Evolutionary conservation across 1,140 invertebrate genomes (phyloP).

Genomic region (Scaptomyza graminum): DNA sequence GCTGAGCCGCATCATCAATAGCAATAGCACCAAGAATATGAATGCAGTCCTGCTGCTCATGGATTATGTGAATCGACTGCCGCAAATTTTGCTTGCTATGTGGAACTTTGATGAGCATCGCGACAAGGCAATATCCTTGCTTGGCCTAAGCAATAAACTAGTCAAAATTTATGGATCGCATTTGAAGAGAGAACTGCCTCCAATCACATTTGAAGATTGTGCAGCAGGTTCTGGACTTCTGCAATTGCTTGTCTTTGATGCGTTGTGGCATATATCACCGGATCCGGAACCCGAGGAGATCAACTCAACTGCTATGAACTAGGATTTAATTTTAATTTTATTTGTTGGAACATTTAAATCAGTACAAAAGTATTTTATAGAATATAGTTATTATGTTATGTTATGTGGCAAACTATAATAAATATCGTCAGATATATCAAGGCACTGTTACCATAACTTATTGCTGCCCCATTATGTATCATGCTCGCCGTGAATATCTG

Average conservation of each 20-base stretch:
- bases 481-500: constrained; percentile 64
- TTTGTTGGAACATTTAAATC: constrained; percentile 44
- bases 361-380: constrained; percentile 33
- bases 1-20: constrained; percentile 16
- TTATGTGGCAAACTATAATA: constrained; percentile 43
- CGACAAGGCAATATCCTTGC: constrained; percentile 22
- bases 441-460: constrained; percentile 5
- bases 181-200: constrained; percentile 23
- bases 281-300: constrained; percentile 13
- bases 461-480: constrained; percentile 36
- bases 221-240: constrained; percentile 30
- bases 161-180: constrained; percentile 15
- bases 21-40: constrained; percentile 28
- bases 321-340: constrained; percentile 24
- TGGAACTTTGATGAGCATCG: constrained; percentile 33
- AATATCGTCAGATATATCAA: constrained; percentile 37
- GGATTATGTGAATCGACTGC: constrained; percentile 28
- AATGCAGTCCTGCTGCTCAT: constrained; percentile 11
- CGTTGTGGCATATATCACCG: constrained; percentile 16
- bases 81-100: constrained; percentile 16
- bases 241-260: constrained; percentile 37
- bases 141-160: constrained; percentile 15
- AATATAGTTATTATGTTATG: constrained; percentile 4
- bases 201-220: constrained; percentile 38
- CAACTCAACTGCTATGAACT: not conserved